Base-by-base conservation (phyloP, 30 jellyfish, hydroid and myxozoan species). In the Catostylus mosaicus region DNA sequence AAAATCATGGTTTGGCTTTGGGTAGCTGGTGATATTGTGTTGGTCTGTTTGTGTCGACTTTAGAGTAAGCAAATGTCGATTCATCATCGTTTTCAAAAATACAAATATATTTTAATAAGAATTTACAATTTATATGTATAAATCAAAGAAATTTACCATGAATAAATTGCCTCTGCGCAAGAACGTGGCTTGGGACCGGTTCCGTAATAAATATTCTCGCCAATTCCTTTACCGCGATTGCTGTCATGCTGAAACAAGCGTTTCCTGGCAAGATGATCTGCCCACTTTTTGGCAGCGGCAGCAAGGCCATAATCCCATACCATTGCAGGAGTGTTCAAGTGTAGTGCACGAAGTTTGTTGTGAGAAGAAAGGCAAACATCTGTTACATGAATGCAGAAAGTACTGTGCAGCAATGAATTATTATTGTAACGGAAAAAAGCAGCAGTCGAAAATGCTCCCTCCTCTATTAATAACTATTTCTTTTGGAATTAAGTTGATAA, bases 331-430 rank as follows among this genome's bases (percentile, higher is more conserved):
- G 80, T 68, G 20, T 68, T 18, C 22, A 1, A 19, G 5, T 68
- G 80, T 16, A 47, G 80, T 14, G 30, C 64, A 7, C 80, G 80
- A 24, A 68, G 65, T 68, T 68, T 45, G 45, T 68, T 68, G 36
- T 68, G 80, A 1, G 80, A 68, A 7, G 80, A 10, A 35, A 33
- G 61, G 35, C 80, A 68, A 4, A 37, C 36, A 1, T 36, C 79
- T 68, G 35, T n/a, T n/a, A n/a, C n/a, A n/a, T n/a, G n/a, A n/a
- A n/a, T n/a, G n/a, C n/a, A n/a, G n/a, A n/a, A n/a, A n/a, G n/a
- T n/a, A n/a, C n/a, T n/a, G n/a, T n/a, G n/a, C n/a, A n/a, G n/a
- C n/a, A n/a, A n/a, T n/a, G n/a, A n/a, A n/a, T n/a, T n/a, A n/a
- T n/a, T n/a, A n/a, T n/a, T n/a, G n/a, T n/a, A n/a, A n/a, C n/a